phyloP scores from a whole-genome alignment of 2,888 invertebrate species.

The Torymus auratus region DNA sequence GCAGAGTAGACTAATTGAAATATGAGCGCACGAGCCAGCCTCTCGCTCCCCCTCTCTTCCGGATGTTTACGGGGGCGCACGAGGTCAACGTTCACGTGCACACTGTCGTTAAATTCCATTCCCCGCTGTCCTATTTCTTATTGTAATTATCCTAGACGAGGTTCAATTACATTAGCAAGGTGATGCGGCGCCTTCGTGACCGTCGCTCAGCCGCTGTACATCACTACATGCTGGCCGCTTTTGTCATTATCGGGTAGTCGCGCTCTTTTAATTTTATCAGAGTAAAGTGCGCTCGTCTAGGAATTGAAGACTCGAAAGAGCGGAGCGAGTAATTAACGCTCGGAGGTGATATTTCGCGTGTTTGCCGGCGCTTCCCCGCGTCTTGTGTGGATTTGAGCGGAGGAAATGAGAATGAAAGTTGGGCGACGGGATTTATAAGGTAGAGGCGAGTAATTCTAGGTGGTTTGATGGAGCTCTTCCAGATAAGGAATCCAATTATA shows the following conservation, averaged over 20 bases:
- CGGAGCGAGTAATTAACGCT: too few relatives aligned
- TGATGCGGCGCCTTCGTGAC: slow-evolving; percentile 26
- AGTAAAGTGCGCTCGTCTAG: slow-evolving; percentile 2
- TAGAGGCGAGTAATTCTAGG: too few relatives aligned
- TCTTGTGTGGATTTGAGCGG: too few relatives aligned
- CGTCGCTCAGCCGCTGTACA: not conserved
- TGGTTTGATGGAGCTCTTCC: too few relatives aligned
- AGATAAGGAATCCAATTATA: too few relatives aligned
- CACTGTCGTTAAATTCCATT: slow-evolving; percentile 8
- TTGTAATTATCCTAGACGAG: slow-evolving; percentile 46
- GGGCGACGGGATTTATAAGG: too few relatives aligned
- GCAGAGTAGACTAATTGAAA: slow-evolving; percentile 39
- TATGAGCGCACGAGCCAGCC: not conserved
- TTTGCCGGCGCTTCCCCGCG: too few relatives aligned
- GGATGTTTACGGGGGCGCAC: slow-evolving; percentile 27
- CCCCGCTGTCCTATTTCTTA: slow-evolving; percentile 35
- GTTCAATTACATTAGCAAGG: slow-evolving; percentile 51
- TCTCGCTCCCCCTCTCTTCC: not conserved
- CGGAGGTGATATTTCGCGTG: too few relatives aligned
- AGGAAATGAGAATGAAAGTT: too few relatives aligned
- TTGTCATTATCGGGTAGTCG: slow-evolving; percentile 5
- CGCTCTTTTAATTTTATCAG: slow-evolving; percentile 14
- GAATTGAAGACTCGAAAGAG: not conserved
- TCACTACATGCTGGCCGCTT: not conserved
- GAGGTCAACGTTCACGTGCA: slow-evolving; percentile 13